Evolutionary conservation across 2,888 invertebrate genomes (phyloP), one percentile per base, ranked within the genome.

Genomic region (Balanococcus diminutus): DNA sequence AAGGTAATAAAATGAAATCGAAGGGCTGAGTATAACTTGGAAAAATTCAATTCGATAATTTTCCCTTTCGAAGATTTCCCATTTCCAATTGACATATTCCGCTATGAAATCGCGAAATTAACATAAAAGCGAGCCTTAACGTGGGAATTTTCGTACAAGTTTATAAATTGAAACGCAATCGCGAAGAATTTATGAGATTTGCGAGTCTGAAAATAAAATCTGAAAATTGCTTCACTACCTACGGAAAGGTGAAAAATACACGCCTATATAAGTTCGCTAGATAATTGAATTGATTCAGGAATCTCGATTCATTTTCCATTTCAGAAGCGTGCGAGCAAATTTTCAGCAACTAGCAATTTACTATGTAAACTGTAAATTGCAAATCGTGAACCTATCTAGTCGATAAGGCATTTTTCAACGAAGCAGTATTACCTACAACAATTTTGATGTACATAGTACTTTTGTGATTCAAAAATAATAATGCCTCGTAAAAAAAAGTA

Each of bases 151-250:
- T 51, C 19, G 51, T 19, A 19, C 19, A 51, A 51, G 19, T 51
- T 51, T 51, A 51, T 51, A 51, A 67, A 67, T 67, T 28, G 61
- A 67, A 67, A 67, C 61, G 61, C 61, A 67, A 67, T 67, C 28
- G 25, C 61, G 61, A 67, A 25, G 61, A 67, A 67, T 67, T 28
- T 67, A 25, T 28, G 61, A 67, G 61, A 67, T 28, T 14, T 11
- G 14, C 61, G 28, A 67, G 61, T 67, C 28, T 67, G 61, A 67
- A 67, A 67, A 67, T 67, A 67, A 67, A 67, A 67, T 67, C 61
- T 25, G 61, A 67, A 67, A 67, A 67, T 67, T 11, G 61, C 28
- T 25, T 19, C n/a, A 28, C 61, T 67, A 67, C 11, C 61, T 67
- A 67, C 11, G 11, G 28, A 51, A 51, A 67, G 28, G 61, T 67